Evolutionary conservation across 2,113 vertebrate species (phyloP).

Genomic region (Carollia perspicillata): DNA sequence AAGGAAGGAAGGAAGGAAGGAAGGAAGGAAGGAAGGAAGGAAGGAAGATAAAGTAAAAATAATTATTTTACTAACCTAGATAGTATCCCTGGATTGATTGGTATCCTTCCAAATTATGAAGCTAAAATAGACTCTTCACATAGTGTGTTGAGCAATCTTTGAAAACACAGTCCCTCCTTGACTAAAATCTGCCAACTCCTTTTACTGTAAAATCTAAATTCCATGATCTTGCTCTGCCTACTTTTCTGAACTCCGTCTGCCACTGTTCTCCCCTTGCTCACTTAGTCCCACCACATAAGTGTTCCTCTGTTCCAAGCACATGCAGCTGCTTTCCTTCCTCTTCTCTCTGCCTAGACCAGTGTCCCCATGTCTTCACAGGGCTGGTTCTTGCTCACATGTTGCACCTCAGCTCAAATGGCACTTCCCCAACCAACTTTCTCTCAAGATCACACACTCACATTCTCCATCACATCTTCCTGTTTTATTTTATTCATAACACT

Average conservation of each 20-base stretch:
- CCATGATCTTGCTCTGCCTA: background rate
- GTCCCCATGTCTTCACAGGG: background rate
- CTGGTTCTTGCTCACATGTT: background rate
- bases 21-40: background rate
- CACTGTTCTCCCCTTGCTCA: background rate
- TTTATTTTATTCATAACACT: background rate
- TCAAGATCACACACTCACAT: background rate
- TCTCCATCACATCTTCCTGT: background rate
- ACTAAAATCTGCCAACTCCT: background rate
- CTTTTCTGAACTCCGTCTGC: background rate
- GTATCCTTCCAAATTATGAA: background rate
- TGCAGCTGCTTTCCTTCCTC: background rate
- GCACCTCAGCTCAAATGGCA: background rate
- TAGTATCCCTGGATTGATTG: background rate
- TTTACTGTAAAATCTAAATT: background rate
- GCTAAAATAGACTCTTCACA: background rate
- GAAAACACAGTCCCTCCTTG: background rate
- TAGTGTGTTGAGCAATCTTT: background rate
- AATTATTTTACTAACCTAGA: background rate
- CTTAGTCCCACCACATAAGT: accelerated
- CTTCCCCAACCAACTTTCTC: background rate
- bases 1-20: background rate
- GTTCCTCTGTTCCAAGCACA: background rate
- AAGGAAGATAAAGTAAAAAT: background rate
- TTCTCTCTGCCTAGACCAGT: background rate